phyloP scores from a whole-genome alignment of 2,113 vertebrate species.

The Dromiciops gliroides region DNA sequence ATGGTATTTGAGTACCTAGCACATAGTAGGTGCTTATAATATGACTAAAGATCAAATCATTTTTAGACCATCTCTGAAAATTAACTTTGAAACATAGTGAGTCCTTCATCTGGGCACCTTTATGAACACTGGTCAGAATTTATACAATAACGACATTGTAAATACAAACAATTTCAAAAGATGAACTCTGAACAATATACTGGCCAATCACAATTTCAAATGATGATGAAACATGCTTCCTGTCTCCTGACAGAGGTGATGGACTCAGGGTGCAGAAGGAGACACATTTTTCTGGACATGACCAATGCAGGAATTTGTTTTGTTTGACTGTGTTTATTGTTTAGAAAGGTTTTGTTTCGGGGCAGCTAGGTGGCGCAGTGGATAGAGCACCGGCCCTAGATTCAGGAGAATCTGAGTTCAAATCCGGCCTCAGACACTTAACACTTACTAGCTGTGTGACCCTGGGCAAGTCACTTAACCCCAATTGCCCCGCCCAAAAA shows the following conservation, averaged over 20 bases:
- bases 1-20: background rate
- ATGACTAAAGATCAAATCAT: background rate
- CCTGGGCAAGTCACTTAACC: too few species aligned
- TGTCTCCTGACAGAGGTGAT: background rate
- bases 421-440: too few species aligned
- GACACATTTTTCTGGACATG: background rate
- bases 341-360: too few species aligned
- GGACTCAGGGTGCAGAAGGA: background rate
- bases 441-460: too few species aligned
- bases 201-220: background rate
- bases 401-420: too few species aligned
- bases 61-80: background rate
- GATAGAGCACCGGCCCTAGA: too few species aligned
- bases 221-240: background rate
- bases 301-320: background rate
- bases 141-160: background rate
- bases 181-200: background rate
- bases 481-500: too few species aligned
- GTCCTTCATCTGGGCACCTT: background rate
- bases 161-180: background rate
- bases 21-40: background rate
- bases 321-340: background rate
- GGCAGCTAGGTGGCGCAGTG: too few species aligned
- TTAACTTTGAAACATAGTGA: background rate
- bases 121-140: background rate